Base-by-base conservation (phyloP, 2,888 invertebrate genomes). In the Anagyrus pseudococci region DNA sequence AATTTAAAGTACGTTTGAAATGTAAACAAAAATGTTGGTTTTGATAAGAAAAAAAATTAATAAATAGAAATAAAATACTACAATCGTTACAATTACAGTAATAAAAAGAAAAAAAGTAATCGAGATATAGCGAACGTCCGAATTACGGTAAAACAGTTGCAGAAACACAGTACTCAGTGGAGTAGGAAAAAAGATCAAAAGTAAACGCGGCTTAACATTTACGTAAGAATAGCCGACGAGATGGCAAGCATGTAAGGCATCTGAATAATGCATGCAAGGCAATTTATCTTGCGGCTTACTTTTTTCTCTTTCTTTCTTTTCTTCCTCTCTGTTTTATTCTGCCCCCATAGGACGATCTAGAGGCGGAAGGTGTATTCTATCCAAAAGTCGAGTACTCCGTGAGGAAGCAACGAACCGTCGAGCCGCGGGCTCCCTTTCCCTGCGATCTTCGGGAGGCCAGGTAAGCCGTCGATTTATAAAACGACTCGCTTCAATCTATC, bases 371-470 rank as follows among this genome's bases (percentile, higher is more conserved):
- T 19, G 70, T 79, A 19, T 41, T 23, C 15, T 79, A 66, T 22
- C 78, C 77, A 29, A 62, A 47, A 26, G 54, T 71, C 15, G 58
- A 68, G 17, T 71, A 72, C 29, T 69, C 71, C 6, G 63, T 72
- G 41, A 72, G 78, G 57, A 75, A 70, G 55, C 82, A 82, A 65
- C 73, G 70, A 15, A 68, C 37, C n/a, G 68, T 81, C 43, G 67
- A 74, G 1, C 66, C 72, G 4, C 56, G 68, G 7, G 60, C 73
- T 20, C 72, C 75, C 10, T 83, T 83, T 70, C 82, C 82, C 15
- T 83, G 83, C 64, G 71, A 79, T 58, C 72, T 72, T 40, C 73
- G 68, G 56, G 70, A 67, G 47, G 74, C 73, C 61, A 77, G 86
- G 79, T 79, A 71, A 52, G 64, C 58, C 64, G 33, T 13, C 8